phyloP scores from a whole-genome alignment of 2,113 vertebrate species.

The Rutilus rutilus region DNA sequence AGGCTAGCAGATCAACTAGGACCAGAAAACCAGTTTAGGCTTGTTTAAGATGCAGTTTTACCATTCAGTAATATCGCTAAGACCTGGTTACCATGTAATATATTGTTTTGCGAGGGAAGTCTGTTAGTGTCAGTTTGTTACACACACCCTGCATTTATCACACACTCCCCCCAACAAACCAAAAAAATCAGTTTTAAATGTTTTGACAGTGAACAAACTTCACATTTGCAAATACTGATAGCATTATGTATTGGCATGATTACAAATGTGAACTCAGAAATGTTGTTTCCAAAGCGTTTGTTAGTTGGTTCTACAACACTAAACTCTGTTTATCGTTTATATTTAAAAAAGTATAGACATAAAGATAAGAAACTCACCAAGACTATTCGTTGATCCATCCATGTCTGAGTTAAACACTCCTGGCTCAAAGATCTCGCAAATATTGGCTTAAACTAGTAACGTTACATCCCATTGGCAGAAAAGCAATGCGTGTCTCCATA shows the following conservation, averaged over 20 bases:
- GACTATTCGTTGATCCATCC: conserved; percentile 74
- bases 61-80: neutral
- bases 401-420: conserved; percentile 54
- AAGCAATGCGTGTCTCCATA: neutral
- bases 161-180: neutral
- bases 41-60: neutral
- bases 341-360: neutral
- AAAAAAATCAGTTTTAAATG: neutral
- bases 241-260: neutral
- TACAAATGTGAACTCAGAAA: neutral
- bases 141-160: neutral
- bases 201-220: neutral
- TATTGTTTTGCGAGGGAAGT: neutral
- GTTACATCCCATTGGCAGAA: neutral
- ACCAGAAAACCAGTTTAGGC: neutral
- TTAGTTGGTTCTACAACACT: neutral
- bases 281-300: neutral
- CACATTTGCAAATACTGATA: neutral
- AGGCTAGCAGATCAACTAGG: neutral
- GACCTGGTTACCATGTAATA: neutral
- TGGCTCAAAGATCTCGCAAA: conserved; percentile 37
- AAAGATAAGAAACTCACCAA: conserved; percentile 69
- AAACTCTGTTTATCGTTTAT: neutral
- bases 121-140: neutral
- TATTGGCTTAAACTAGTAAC: conserved; percentile 1